Evolutionary conservation across 2,113 vertebrate genomes (phyloP), one percentile per base, ranked within the genome.

Genomic region (Labeo catla): DNA sequence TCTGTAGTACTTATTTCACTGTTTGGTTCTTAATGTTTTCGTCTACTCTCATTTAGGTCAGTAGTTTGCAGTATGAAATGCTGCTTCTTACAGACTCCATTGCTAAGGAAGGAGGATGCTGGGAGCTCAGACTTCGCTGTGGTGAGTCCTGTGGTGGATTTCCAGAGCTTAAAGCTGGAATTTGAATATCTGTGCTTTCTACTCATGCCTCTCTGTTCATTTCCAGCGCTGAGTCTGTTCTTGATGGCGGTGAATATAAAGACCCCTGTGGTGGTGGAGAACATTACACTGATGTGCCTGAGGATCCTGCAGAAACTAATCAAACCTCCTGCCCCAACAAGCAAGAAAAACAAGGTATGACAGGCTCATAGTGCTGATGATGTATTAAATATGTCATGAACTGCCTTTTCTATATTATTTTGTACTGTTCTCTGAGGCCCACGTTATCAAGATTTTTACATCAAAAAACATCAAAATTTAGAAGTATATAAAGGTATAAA

Each of bases 231-330:
- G 86, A 99, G 97, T 88, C 95, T 99, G 79, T 99, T 99, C 93
- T 96, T 99, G 87, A 97, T 99, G 98, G 97, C 98, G 0, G 98
- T 99, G 91, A 99, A 99, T 91, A 98, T 99, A 86, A 99, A 99
- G 94, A 99, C 98, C 0, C 98, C 98, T 0, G 98, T 99, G 28
- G 98, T 99, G n/a, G 98, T 99, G 78, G 98, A 99, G 87, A 99
- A 99, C 93, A 98, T 99, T 89, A 99, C 98, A 16, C 96, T 99
- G 80, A 99, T 99, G 98, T 99, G 98, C 91, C 94, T 99, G 92
- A 96, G 97, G 91, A 99, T 99, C 91, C 93, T 99, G 8, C 98
- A 99, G 91, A 99, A 98, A 90, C 95, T 99, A 81, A 99, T 99
- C 88, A 99, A 98, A 86, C 98, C 98, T 0, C 98, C 97, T 81